Conservation (phyloP, 2,888 invertebrate genomes). For the Caradrina kadenii region DNA sequence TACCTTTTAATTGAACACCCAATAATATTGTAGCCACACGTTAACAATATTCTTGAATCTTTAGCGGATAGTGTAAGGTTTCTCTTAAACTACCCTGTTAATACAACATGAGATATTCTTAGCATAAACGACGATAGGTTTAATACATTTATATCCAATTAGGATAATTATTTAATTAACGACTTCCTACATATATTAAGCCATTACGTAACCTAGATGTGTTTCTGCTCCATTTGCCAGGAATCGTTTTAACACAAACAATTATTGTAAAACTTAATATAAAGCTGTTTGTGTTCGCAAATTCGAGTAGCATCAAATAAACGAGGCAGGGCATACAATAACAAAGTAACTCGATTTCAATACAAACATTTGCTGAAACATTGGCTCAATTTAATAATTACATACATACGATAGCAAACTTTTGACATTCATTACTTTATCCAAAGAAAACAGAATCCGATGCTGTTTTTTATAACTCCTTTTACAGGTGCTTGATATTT, state of each 20-base stretch:
- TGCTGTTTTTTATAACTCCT: conserved; percentile 18
- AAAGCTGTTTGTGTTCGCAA: conserved; percentile 14
- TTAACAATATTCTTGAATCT: conserved; percentile 32
- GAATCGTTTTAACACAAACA: conserved; percentile 4
- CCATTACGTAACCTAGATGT: conserved; percentile 20
- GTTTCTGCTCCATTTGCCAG: neutral
- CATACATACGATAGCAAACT: neutral
- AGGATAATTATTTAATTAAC: conserved; percentile 60
- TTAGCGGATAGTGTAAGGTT: conserved; percentile 42
- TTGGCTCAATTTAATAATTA: conserved; percentile 7
- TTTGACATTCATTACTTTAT: conserved; percentile 19
- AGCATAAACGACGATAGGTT: conserved; percentile 39
- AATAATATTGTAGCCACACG: conserved; percentile 4
- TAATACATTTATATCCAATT: conserved; percentile 62
- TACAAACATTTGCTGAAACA: conserved; percentile 23
- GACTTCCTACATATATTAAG: conserved; percentile 18
- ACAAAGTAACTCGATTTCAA: conserved; percentile 21
- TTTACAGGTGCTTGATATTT: conserved; percentile 21
- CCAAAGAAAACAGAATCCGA: conserved; percentile 4
- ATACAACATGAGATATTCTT: conserved; percentile 33
- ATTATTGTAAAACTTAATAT: conserved; percentile 24
- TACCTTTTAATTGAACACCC: neutral
- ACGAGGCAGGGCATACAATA: neutral
- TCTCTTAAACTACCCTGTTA: conserved; percentile 49
- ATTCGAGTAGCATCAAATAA: conserved; percentile 30